Evolutionary conservation across 2,888 invertebrate species (phyloP), one percentile per base, ranked within the genome.

Genomic region (Mesopsocus fuscifrons): DNA sequence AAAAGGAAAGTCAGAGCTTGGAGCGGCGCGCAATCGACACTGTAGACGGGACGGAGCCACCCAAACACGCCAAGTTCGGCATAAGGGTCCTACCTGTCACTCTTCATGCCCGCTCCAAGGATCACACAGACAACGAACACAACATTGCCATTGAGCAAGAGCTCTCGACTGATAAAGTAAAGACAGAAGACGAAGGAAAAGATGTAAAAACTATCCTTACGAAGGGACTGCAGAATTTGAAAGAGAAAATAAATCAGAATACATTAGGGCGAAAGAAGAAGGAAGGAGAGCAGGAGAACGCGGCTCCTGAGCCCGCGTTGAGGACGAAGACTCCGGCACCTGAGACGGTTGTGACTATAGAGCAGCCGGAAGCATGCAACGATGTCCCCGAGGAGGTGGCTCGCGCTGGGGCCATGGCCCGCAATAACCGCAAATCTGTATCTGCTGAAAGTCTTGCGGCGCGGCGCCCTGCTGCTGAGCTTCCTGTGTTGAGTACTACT

Each of bases 321-420:
- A 9, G 16, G 3, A 17, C 15, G 9, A 9, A 33, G 9, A 30
- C 30, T 30, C 30, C 30, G 30, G n/a, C 30, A 30, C 9, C 9
- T n/a, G 30, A 11, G n/a, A 30, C 9, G 9, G 30, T 30, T 11
- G 9, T n/a, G 9, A 30, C 30, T 9, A n/a, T 9, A 9, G 33
- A 33, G 9, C 17, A 17, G 6, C 33, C 33, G 5, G 9, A 33
- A 33, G 21, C 38, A 15, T 74, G 20, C 70, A 66, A 54, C 55
- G 73, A 50, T 68, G 70, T 51, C 61, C 66, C 48, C 65, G 71
- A 52, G 67, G 73, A 22, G 69, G 77, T 80, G 63, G 62, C 76
- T 46, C 74, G 77, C 42, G 80, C 80, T 1, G 80, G 77, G 1
- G 70, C 71, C 55, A 76, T 74, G 2, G 80, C 78, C 0, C 64